phyloP scores from a whole-genome alignment of 2,797 vertebrate genomes.

The Urosaurus nigricauda region DNA sequence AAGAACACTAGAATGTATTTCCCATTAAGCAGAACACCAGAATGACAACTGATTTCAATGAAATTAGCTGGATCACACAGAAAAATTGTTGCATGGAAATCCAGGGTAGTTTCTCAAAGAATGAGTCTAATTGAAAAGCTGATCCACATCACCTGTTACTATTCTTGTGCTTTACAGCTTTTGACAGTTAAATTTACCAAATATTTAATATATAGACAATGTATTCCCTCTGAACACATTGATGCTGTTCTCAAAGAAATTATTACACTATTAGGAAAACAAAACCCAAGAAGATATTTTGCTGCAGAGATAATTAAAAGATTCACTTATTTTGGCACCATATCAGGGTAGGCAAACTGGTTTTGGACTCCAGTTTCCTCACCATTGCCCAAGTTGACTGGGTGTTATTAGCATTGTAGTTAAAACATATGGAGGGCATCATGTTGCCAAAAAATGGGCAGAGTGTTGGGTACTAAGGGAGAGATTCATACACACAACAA shows the following conservation, averaged over 20 bases:
- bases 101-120: neutral
- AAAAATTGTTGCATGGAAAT: constrained; percentile 2
- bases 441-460: neutral
- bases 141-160: constrained; percentile 30
- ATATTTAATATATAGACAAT: neutral
- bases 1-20: neutral
- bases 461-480: neutral
- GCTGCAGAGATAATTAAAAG: too few species aligned
- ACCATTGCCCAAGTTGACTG: neutral
- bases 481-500: neutral
- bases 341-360: neutral
- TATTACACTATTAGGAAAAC: neutral
- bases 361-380: neutral
- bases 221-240: constrained; percentile 16
- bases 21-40: neutral
- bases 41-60: neutral
- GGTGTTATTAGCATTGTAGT: neutral
- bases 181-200: constrained; percentile 59
- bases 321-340: neutral
- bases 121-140: constrained; percentile 33
- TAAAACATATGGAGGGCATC: neutral
- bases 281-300: too few species aligned
- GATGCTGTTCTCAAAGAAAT: constrained; percentile 17
- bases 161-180: constrained; percentile 1
- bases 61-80: neutral